Base-by-base conservation (phyloP, 23 tunicate genomes). In the Styela plicata region DNA sequence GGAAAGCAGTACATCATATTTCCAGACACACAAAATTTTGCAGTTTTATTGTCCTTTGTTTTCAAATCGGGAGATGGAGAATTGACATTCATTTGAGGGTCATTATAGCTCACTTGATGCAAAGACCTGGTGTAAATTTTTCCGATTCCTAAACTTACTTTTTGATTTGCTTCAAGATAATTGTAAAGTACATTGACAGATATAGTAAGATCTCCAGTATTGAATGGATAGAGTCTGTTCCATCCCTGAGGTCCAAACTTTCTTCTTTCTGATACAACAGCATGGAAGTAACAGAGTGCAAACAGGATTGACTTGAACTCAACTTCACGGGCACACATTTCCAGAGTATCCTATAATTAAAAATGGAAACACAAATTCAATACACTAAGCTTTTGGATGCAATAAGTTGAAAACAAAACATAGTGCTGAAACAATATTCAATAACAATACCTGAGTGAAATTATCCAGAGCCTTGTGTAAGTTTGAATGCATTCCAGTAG, bases 211-310 rank as follows among this genome's bases (percentile, higher is more conserved):
- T 94, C 98, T 7, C 98, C 98, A 68, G 98, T 89, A 83, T 94
- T 94, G 95, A 69, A 94, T 0, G 98, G 98, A 63, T 94, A 94
- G 18, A 94, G 91, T 28, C 98, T 82, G 91, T 94, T 94, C 98
- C 98, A 94, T 1, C 98, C 98, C 64, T 94, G 98, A 34, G 98
- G 98, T 1, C 98, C 98, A 71, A 94, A 94, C 86, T 94, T 94
- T 20, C 95, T 77, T 27, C 98, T 73, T 78, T 94, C 98, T 1
- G 82, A 88, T 66, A 94, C 98, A 30, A 94, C 98, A 26, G 98
- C 98, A 82, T 94, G 98, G 91, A 94, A 94, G 78, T 94, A 94
- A 74, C 98, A 94, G 36, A 94, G 73, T 31, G 98, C 74, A 79
- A 89, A 89, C 63, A 94, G 74, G 74, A 94, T 94, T 62, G 84